phyloP scores from a whole-genome alignment of 23 tunicate genomes.

The Diplosoma virens region DNA sequence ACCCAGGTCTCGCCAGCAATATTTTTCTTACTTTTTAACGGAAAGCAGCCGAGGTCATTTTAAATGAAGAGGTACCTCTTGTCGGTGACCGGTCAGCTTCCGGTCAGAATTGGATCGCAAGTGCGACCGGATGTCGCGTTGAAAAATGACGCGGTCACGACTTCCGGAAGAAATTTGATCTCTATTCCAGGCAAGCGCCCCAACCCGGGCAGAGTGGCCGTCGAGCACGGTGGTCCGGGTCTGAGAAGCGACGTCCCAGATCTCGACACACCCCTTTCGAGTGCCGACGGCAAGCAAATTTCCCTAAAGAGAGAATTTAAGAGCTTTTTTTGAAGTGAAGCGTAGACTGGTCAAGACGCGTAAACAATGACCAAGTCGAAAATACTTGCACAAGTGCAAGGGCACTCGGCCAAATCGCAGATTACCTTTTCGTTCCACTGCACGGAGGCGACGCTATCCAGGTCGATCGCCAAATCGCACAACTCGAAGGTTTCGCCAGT shows the following conservation, averaged over 20 bases:
- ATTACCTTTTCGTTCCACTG: conserved; percentile 84
- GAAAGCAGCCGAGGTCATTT: too few species aligned
- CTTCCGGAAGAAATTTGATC: conserved; percentile 92
- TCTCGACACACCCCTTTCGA: conserved; percentile 70
- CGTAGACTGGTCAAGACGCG: too few species aligned
- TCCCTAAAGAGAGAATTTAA: conserved; percentile 66
- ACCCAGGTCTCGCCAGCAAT: too few species aligned
- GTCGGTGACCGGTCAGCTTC: conserved; percentile 74
- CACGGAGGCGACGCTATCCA: conserved; percentile 74
- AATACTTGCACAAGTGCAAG: too few species aligned
- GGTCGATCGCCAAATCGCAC: conserved; percentile 66
- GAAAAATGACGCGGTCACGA: conserved; percentile 78
- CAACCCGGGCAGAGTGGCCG: conserved; percentile 87
- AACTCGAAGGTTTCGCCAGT: conserved; percentile 74
- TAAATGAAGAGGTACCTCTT: conserved; percentile 83
- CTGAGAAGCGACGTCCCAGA: conserved; percentile 78
- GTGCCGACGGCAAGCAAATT: conserved; percentile 91
- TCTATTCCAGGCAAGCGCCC: conserved; percentile 97
- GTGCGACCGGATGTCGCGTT: conserved; percentile 67
- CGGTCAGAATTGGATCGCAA: conserved; percentile 30
- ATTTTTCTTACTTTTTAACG: too few species aligned
- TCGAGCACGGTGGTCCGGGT: conserved; percentile 41
- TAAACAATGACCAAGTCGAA: too few species aligned
- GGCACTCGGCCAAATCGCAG: too few species aligned
- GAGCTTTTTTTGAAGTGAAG: too few species aligned